These are phyloP conservation scores for Norana najaformis DNA, from an alignment of 2,888 invertebrate genomes.

Conservation along the genomic window DNA sequence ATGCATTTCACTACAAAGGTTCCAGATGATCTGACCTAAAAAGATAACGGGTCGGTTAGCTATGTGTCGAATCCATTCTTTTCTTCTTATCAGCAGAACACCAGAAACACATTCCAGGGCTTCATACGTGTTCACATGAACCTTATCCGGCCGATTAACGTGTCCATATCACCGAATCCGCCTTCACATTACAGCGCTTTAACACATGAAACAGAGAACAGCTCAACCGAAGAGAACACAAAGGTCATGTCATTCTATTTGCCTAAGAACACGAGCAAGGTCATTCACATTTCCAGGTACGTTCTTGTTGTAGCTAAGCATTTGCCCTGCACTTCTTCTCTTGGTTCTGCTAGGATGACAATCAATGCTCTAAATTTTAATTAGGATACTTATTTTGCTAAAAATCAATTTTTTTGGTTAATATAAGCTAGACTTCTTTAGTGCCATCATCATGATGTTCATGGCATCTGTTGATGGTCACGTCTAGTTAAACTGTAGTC, in stretches of 20 bases:
- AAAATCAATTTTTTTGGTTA: too few species aligned
- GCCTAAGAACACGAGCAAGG: slow-evolving; percentile 67
- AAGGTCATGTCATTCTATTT: slow-evolving; percentile 66
- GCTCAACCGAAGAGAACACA: slow-evolving; percentile 41
- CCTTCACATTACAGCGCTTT: slow-evolving; percentile 49
- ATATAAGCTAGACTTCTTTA: too few species aligned
- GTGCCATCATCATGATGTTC: too few species aligned
- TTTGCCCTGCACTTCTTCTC: too few species aligned
- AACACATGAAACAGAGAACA: slow-evolving; percentile 7
- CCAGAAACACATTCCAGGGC: slow-evolving; percentile 57
- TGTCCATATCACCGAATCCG: slow-evolving; percentile 66
- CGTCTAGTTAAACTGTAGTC: too few species aligned
- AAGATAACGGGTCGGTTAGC: too few species aligned
- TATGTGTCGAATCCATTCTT: neutral
- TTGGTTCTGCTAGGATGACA: too few species aligned
- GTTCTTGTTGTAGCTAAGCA: neutral
- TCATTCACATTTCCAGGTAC: slow-evolving; percentile 62
- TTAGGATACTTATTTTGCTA: too few species aligned
- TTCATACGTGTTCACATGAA: slow-evolving; percentile 67
- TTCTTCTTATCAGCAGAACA: slow-evolving; percentile 28
- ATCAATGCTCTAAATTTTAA: too few species aligned
- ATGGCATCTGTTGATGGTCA: too few species aligned
- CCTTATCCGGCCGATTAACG: slow-evolving; percentile 67
- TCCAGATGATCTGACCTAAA: too few species aligned
- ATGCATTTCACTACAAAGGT: too few species aligned